Evolutionary conservation across 2,797 vertebrate genomes (phyloP).

Genomic region (Sebastes kiyomatsui): DNA sequence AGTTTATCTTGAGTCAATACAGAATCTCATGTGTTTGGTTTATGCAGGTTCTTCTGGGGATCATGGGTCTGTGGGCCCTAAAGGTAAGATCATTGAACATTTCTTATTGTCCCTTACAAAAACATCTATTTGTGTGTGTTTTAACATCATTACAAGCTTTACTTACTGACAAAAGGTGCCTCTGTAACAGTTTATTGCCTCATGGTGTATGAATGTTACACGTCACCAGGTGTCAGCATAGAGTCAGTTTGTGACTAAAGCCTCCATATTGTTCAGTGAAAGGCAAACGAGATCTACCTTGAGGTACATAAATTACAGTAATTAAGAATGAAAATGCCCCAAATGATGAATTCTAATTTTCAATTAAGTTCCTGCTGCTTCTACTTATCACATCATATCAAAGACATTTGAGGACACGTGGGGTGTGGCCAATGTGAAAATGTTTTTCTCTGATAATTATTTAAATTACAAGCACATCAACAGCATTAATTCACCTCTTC

Average conservation of each 20-base stretch:
- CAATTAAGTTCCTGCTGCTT: neutral
- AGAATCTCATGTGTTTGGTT: slow-evolving; percentile 14
- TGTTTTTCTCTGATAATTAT: neutral
- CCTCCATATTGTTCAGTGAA: neutral
- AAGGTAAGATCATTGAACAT: slow-evolving; percentile 80
- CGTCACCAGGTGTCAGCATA: slow-evolving; percentile 45
- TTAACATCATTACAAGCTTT: neutral
- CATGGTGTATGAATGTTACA: neutral
- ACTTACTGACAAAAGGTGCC: neutral
- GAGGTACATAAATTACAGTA: neutral
- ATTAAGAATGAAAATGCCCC: neutral
- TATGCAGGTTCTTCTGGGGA: slow-evolving; percentile 84
- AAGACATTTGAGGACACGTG: neutral
- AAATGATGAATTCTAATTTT: neutral
- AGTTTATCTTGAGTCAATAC: neutral
- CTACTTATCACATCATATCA: neutral
- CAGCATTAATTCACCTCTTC: neutral
- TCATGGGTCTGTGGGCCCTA: slow-evolving; percentile 84
- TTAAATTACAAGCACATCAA: neutral
- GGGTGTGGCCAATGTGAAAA: neutral
- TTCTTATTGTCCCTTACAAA: neutral
- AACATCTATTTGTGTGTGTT: neutral
- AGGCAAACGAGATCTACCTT: neutral
- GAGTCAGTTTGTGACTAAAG: neutral
- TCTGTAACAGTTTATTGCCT: neutral